Evolutionary conservation across 2,797 vertebrate species (phyloP), one percentile per base, ranked within the genome.

Genomic region (Sciurus vulgaris): DNA sequence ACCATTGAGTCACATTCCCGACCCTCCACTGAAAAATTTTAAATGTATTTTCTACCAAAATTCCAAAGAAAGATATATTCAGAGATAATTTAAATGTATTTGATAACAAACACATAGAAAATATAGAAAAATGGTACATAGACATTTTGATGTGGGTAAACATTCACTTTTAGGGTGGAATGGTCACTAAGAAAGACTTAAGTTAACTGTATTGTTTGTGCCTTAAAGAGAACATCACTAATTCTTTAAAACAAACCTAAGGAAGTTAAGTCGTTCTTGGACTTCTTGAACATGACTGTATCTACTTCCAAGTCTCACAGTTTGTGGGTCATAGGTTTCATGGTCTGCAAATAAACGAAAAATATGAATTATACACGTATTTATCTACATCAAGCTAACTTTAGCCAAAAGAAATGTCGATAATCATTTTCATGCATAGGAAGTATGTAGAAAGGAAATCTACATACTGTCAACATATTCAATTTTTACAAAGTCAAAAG

Each of bases 261-360:
- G 98, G 98, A 99, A 99, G 98, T 99, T 99, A 18, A 99, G 99
- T 78, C 99, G 98, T 97, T 99, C 99, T 98, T 99, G 99, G 47
- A 99, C 99, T 98, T 99, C 99, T 98, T 99, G 99, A 70, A 99
- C 99, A 56, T 99, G 99, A 97, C 99, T 99, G 96, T 99, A 99
- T 97, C 99, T 99, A 97, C 99, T 99, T 89, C 99, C 99, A 41
- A 99, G 99, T 95, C 99, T 98, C 93, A 99, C 99, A 28, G 99
- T 99, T 97, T 99, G 99, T 72, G 99, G 99, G 98, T 99, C 99
- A 97, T 99, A 99, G 97, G 99, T 99, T 54, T 99, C 98, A 97
- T 99, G 99, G 96, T 99, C 99, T 98, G 98, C 14, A 98, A 98
- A 94, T 20, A 70, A n/a, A 96, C 3, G 84, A 5, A 3, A 30